Conservation (phyloP, 1,140 invertebrate species). For the Eriosoma lanigerum region DNA sequence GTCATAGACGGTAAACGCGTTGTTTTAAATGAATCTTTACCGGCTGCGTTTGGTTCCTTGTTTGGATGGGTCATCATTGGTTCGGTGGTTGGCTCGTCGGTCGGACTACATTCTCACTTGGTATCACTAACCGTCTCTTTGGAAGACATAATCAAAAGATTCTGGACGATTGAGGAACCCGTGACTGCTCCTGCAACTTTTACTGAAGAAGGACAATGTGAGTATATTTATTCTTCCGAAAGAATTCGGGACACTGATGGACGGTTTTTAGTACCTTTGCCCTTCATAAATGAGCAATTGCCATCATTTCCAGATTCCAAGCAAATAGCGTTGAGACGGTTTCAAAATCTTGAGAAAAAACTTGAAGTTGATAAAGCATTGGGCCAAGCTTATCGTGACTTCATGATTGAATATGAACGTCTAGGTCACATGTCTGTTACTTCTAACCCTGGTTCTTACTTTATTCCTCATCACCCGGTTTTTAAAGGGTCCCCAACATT, state of each 20-base stretch:
- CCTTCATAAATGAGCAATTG: background rate
- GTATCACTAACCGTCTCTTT: background rate
- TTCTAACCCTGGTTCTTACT: slow-evolving; percentile 38
- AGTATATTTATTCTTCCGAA: background rate
- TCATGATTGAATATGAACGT: background rate
- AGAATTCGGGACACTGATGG: too few relatives aligned
- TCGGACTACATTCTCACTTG: background rate
- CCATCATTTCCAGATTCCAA: background rate
- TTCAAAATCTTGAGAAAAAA: background rate
- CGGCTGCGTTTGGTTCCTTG: slow-evolving; percentile 25
- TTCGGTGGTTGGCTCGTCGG: background rate
- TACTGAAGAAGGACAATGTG: background rate
- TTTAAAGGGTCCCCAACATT: slow-evolving; percentile 53
- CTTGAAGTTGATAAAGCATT: background rate
- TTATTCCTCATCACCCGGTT: slow-evolving; percentile 56
- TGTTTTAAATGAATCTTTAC: background rate
- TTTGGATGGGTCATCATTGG: background rate
- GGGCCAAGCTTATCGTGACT: background rate
- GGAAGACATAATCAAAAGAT: background rate
- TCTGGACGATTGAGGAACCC: background rate
- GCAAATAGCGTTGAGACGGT: background rate
- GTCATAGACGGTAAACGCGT: slow-evolving; percentile 20
- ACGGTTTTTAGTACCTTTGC: background rate
- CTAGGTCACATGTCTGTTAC: slow-evolving; percentile 8
- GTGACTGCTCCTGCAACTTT: background rate